Evolutionary conservation across 2,113 vertebrate genomes (phyloP), one percentile per base, ranked within the genome.

Genomic region (Macrotis lagotis): DNA sequence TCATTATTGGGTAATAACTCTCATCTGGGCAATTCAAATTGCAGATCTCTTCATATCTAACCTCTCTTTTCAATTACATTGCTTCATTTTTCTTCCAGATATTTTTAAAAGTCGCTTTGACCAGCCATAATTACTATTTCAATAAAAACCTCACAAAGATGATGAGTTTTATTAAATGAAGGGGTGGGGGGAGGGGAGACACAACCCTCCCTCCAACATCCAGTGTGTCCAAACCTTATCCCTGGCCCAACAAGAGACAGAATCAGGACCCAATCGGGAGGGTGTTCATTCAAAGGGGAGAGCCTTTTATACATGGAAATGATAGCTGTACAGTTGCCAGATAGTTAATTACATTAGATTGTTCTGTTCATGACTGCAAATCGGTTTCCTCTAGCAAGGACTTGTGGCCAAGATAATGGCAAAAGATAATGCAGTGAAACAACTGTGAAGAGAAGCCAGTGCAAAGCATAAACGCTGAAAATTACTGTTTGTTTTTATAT

Each of bases 311-410:
- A 98, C 97, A 97, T 97, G 96, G 98, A 96, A 98, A 98, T 97
- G 96, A 98, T 98, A 98, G 95, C 96, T 98, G 98, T 97, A 97
- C 97, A 98, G 95, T 98, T 98, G 98, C 98, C 98, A 98, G 98
- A 98, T 98, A 98, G 97, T 99, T 99, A 98, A 99, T 99, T 99
- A 98, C 98, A 96, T 94, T 97, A 97, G 97, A 95, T 96, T 97
- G 96, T 97, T 98, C 97, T 94, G 90, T 97, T 98, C 95, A 97
- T 95, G 11, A 88, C 74, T 90, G 97, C 96, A 97, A 98, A 98
- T 98, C 97, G 96, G 97, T 98, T 97, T 97, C 96, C 93, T 96
- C 97, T 97, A 98, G 97, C 96, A 91, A 95, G 95, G 96, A 91
- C 96, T 96, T 94, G 95, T 31, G 95, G 98, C 88, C 94, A 96